Evolutionary conservation across 2,888 invertebrate species (phyloP).

Genomic region (Baronia brevicornis): DNA sequence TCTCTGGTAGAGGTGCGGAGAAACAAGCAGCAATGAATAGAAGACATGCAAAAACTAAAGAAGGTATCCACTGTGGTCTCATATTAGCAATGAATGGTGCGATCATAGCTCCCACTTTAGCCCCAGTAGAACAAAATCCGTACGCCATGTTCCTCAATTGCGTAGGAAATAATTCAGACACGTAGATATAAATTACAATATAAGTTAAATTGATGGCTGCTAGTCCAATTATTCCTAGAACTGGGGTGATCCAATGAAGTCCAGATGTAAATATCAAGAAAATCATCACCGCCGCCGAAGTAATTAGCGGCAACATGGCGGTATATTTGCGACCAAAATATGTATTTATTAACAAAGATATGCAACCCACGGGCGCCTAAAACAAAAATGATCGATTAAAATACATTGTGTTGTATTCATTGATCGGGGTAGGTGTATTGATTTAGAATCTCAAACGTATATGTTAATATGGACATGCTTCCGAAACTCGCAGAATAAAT

Average conservation of each 20-base stretch:
- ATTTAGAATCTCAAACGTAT: too few species aligned
- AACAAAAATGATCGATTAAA: constrained; percentile 24
- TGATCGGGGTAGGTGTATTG: too few species aligned
- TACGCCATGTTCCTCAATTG: constrained; percentile 45
- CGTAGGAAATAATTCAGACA: constrained; percentile 47
- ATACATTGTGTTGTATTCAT: too few species aligned
- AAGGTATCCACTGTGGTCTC: constrained; percentile 37
- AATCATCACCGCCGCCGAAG: constrained; percentile 29
- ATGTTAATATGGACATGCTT: too few species aligned
- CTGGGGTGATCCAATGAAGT: constrained; percentile 27
- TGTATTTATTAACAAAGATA: constrained; percentile 32
- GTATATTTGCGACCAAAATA: constrained; percentile 31
- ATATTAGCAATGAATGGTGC: constrained; percentile 42
- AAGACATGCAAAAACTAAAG: constrained; percentile 35
- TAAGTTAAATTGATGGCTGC: constrained; percentile 25
- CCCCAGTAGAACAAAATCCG: constrained; percentile 34
- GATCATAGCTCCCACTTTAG: constrained; percentile 40
- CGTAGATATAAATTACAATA: constrained; percentile 31
- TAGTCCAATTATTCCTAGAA: constrained; percentile 31
- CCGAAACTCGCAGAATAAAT: too few species aligned
- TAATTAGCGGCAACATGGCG: constrained; percentile 21
- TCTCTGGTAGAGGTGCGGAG: constrained; percentile 41
- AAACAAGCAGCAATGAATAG: constrained; percentile 35
- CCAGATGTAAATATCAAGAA: constrained; percentile 29
- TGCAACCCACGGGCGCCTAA: constrained; percentile 31